A percentile compares a stretch with the other conserved stretches of the same genome.
phyloP scores from a whole-genome alignment of 2,888 invertebrate species.

The Lochmaea crataegi region DNA sequence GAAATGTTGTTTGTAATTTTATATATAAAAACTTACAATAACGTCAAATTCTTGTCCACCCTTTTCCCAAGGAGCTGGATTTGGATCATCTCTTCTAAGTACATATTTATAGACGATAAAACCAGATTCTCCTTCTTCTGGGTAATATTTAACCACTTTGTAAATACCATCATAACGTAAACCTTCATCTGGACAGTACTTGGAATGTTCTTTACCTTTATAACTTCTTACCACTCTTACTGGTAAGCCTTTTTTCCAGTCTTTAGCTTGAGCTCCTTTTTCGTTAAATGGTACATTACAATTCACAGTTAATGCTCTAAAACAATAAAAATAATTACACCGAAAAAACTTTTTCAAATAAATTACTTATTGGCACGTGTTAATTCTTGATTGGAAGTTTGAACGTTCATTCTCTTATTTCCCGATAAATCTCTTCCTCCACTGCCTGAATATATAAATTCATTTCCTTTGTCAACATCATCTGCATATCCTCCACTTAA shows the following conservation, averaged over 20 bases:
- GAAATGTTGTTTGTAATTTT: not conserved
- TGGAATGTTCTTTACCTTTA: conserved; percentile 79
- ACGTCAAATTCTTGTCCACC: conserved; percentile 72
- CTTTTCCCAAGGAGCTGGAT: conserved; percentile 83
- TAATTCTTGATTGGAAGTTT: conserved; percentile 82
- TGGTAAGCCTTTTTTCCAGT: conserved; percentile 81
- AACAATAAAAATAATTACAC: conserved; percentile 12
- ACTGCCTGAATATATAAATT: conserved; percentile 86
- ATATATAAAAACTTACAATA: conserved; percentile 53
- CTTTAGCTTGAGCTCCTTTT: conserved; percentile 76
- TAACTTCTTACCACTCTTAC: conserved; percentile 83
- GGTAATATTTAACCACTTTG: conserved; percentile 87
- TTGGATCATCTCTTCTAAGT: conserved; percentile 80
- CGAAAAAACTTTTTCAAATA: not conserved
- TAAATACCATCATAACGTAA: conserved; percentile 88
- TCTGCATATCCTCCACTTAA: conserved; percentile 87
- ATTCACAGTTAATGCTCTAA: conserved; percentile 77
- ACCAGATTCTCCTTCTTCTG: conserved; percentile 81
- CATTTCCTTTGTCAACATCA: conserved; percentile 82
- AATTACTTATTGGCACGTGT: conserved; percentile 79
- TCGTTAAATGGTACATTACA: conserved; percentile 77
- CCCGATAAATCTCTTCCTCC: conserved; percentile 87
- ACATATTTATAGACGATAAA: conserved; percentile 84
- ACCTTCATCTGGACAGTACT: conserved; percentile 82
- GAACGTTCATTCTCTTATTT: conserved; percentile 83